These are phyloP conservation scores for Formica exsecta DNA, from an alignment of 1,140 invertebrate species.

Conservation along the genomic window DNA sequence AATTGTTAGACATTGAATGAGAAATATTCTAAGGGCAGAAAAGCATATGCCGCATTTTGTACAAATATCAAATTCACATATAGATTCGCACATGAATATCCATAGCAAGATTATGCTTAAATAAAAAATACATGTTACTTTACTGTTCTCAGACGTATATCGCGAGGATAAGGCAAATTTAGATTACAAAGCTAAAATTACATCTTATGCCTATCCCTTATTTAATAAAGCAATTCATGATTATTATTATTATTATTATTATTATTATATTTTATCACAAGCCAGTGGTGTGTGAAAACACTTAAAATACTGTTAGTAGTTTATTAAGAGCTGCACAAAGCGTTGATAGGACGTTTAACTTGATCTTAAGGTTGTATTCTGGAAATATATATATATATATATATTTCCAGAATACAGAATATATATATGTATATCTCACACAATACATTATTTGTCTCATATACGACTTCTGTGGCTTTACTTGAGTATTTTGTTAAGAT, in stretches of 20 bases:
- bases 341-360: slow-evolving; percentile 73
- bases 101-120: slow-evolving; percentile 50
- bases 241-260: slow-evolving; percentile 66
- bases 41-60: slow-evolving; percentile 47
- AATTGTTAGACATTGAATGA: slow-evolving; percentile 67
- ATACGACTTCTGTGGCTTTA: slow-evolving; percentile 3
- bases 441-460: slow-evolving; percentile 64
- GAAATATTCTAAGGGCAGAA: slow-evolving; percentile 64
- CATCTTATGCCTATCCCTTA: slow-evolving; percentile 69
- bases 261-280: slow-evolving; percentile 78
- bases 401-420: too few species aligned
- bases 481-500: slow-evolving; percentile 45
- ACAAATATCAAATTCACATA: slow-evolving; percentile 53
- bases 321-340: slow-evolving; percentile 71
- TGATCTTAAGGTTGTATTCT: slow-evolving; percentile 69
- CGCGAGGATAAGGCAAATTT: slow-evolving; percentile 78
- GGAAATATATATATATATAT: slow-evolving; percentile 51
- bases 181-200: slow-evolving; percentile 76
- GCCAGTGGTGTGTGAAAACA: slow-evolving; percentile 74
- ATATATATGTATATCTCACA: slow-evolving; percentile 31
- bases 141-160: slow-evolving; percentile 65
- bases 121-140: slow-evolving; percentile 47
- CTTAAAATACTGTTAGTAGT: slow-evolving; percentile 79
- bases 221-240: slow-evolving; percentile 67
- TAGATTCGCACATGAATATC: slow-evolving; percentile 34